Evolutionary conservation across 2,113 vertebrate genomes (phyloP), one percentile per base, ranked within the genome.

Genomic region (Polypterus senegalus): DNA sequence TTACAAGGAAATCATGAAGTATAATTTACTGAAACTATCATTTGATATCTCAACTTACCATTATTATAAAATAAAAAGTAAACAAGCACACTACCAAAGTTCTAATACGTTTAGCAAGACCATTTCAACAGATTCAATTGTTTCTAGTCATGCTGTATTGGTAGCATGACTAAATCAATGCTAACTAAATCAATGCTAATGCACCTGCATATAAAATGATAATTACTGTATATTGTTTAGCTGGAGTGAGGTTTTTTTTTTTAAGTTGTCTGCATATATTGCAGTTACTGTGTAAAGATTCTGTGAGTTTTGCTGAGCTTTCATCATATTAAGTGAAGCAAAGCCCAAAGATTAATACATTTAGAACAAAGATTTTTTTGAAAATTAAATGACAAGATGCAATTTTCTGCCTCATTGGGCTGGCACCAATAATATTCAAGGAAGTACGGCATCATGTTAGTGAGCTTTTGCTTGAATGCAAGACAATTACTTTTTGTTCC

Each of bases 361-460:
- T 88, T 83, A 91, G 93, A 92, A 92, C 86, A 92, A 92, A 91
- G 86, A 91, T 85, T 90, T 84, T 84, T 85, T 87, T 81, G 83
- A 84, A 87, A 91, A 93, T 91, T 88, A 92, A 91, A 91, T 88
- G 91, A 93, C 88, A 94, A 78, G 85, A 93, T 83, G 84, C 86
- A 94, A 94, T 96, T 96, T 94, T 93, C 91, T 88, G 89, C 87
- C 83, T 91, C 84, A 81, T 88, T 83, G 89, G 80, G 79, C 85
- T 88, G 83, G 79, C 87, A 85, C 87, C 83, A 85, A 83, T 81
- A 81, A 78, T 79, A 86, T 86, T 80, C 85, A 82, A 86, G 80
- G 77, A 71, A 84, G 86, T 81, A 74, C 77, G 78, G 80, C 79
- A 79, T 81, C 78, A 77, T 73, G 69, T 79, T 79, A 78, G 83